Conservation (phyloP, 2,797 vertebrate genomes). For the Peromyscus eremicus region DNA sequence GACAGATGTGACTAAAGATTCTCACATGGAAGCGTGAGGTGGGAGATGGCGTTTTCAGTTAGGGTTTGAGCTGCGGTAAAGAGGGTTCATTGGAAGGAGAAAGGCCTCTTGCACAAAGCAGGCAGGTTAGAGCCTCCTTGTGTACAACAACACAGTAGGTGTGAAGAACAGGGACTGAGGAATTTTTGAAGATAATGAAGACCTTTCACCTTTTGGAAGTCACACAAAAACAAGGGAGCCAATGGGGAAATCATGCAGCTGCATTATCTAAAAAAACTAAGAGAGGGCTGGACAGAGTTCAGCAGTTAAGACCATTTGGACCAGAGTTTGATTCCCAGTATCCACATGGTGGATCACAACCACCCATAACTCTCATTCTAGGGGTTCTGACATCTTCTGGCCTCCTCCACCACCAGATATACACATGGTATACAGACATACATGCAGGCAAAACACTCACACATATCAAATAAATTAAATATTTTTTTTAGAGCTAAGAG, state of each 20-base stretch:
- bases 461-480: not conserved
- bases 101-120: not conserved
- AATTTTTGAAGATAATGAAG: not conserved
- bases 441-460: not conserved
- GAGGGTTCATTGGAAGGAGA: not conserved
- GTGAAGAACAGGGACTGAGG: not conserved
- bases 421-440: not conserved
- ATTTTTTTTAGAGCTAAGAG: not conserved
- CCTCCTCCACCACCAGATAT: not conserved
- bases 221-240: not conserved
- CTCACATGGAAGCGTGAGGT: not conserved
- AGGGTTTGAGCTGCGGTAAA: too few species aligned
- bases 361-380: not conserved
- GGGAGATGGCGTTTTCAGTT: not conserved
- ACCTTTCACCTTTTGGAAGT: not conserved
- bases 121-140: not conserved
- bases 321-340: not conserved
- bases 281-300: not conserved
- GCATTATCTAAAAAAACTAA: not conserved
- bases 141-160: not conserved
- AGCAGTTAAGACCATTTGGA: not conserved
- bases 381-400: too few species aligned
- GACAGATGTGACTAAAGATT: not conserved
- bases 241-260: not conserved
- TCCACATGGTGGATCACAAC: not conserved